A percentile compares a stretch with the other conserved stretches of the same genome.
Evolutionary conservation across 1,140 invertebrate genomes (phyloP).

Genomic region (Drosophila leontia): DNA sequence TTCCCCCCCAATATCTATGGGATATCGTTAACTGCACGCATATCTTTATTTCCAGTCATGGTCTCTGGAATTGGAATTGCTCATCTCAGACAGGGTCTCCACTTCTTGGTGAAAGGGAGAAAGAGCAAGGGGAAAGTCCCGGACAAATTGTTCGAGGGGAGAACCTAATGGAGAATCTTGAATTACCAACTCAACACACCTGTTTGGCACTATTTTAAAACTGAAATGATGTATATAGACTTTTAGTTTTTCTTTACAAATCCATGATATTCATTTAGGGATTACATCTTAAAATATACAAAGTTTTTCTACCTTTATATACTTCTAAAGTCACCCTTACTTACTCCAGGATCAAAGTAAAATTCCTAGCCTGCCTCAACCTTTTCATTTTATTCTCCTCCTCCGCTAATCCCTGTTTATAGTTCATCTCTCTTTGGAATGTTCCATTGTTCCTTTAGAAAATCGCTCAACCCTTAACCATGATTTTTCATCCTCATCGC

Average conservation of each 20-base stretch:
- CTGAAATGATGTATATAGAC: background rate
- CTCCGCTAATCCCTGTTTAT: background rate
- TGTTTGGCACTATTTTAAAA: constrained; percentile 1
- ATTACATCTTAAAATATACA: background rate
- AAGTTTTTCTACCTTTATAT: background rate
- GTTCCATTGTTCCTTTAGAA: background rate
- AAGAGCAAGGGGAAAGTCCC: too few relatives aligned
- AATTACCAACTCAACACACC: constrained; percentile 9
- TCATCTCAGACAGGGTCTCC: background rate
- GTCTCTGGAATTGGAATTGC: constrained; percentile 5
- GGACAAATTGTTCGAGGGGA: constrained; percentile 29
- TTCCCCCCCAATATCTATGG: constrained; percentile 2
- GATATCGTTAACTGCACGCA: constrained; percentile 29
- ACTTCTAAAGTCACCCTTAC: background rate
- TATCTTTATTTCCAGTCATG: constrained; percentile 32
- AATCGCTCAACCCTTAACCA: background rate
- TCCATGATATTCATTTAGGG: too few relatives aligned
- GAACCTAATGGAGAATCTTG: constrained; percentile 5
- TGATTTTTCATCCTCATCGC: background rate
- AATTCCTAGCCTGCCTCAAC: background rate
- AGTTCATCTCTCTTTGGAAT: constrained; percentile 3
- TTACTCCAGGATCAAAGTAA: background rate
- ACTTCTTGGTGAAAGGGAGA: too few relatives aligned
- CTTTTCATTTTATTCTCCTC: background rate
- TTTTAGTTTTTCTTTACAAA: background rate